A percentile compares a stretch with the other conserved stretches of the same genome.
These are phyloP conservation scores for Sanderia malayensis DNA, from an alignment of 30 jellyfish, hydroid and myxozoan genomes.

Conservation along the genomic window DNA sequence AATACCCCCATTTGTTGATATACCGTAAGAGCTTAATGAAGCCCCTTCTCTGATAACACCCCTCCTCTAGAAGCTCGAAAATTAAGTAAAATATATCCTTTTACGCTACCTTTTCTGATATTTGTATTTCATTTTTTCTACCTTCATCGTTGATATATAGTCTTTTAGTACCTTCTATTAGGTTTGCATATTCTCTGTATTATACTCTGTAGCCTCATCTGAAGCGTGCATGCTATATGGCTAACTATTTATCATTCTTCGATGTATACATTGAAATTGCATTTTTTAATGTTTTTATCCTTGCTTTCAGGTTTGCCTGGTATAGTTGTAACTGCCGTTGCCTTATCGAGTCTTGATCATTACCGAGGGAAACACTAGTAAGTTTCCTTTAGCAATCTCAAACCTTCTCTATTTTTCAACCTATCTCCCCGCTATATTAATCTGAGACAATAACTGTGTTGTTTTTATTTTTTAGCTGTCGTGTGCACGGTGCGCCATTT, in stretches of 20 bases:
- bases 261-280: no score
- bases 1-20: no score
- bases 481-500: constrained; percentile 81
- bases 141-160: background rate
- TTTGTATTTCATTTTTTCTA: no score
- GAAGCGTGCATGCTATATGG: no score
- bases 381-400: constrained; percentile 17
- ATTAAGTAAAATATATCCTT: no score
- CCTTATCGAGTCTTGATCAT: constrained; percentile 60
- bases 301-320: constrained; percentile 76
- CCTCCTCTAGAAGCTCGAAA: no score
- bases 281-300: background rate
- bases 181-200: no score
- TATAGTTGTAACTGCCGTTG: constrained; percentile 65
- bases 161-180: background rate
- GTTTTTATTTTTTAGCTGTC: constrained; percentile 66
- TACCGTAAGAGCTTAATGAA: background rate
- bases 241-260: no score
- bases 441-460: background rate
- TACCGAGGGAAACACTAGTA: constrained; percentile 91
- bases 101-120: no score
- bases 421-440: no score
- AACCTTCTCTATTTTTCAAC: background rate
- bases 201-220: no score
- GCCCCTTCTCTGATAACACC: no score